Conservation (phyloP, 2,797 vertebrate species). For the Potorous gilbertii region DNA sequence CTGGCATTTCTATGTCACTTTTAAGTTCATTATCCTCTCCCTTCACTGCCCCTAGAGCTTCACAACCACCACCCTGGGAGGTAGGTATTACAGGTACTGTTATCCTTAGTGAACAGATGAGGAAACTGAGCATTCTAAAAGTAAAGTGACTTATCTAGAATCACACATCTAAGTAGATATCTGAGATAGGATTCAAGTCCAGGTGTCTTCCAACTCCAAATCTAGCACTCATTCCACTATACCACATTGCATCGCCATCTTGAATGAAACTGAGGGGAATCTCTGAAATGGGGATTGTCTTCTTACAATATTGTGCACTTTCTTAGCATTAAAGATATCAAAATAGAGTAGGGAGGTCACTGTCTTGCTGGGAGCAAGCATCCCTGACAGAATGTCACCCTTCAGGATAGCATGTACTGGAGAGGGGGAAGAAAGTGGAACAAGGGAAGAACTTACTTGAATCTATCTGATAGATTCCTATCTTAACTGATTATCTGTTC, state of each 20-base stretch:
- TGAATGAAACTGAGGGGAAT: not conserved
- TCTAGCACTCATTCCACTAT: not conserved
- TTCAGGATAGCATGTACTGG: no score
- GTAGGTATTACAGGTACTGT: not conserved
- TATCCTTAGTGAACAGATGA: not conserved
- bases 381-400: no score
- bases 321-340: not conserved
- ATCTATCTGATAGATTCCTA: not conserved
- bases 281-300: not conserved
- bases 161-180: not conserved
- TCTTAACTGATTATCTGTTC: not conserved
- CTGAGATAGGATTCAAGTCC: not conserved
- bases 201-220: not conserved
- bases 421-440: not conserved
- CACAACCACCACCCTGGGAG: not conserved
- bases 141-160: not conserved
- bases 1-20: not conserved
- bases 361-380: not conserved
- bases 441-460: not conserved
- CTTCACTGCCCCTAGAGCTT: not conserved
- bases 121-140: not conserved
- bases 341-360: not conserved
- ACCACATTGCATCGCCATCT: not conserved
- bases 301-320: not conserved
- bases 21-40: not conserved